Conservation (phyloP, 2,888 invertebrate species). For the Drosophila koepferae region DNA sequence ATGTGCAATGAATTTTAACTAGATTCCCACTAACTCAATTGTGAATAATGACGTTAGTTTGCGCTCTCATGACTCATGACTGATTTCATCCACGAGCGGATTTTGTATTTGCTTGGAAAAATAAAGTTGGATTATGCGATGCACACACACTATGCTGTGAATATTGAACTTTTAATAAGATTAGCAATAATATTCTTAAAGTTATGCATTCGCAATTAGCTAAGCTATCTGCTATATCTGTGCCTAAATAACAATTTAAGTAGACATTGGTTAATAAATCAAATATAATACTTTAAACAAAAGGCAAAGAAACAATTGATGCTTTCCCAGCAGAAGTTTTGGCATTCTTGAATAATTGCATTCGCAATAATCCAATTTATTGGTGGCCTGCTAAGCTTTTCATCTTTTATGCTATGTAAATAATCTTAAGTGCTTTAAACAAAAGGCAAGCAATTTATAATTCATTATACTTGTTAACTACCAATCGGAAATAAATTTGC, state of each 20-base stretch:
- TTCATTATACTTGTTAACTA: neutral
- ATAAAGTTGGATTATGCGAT: neutral
- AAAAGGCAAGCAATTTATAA: neutral
- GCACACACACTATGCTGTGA: neutral
- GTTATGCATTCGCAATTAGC: neutral
- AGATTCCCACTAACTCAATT: constrained; percentile 11
- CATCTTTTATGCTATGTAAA: neutral
- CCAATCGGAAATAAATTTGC: neutral
- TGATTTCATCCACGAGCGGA: constrained; percentile 2
- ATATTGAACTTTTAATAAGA: neutral
- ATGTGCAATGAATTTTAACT: neutral
- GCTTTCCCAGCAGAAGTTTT: neutral
- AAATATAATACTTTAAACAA: too few relatives aligned
- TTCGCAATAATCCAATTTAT: neutral
- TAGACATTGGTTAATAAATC: too few relatives aligned
- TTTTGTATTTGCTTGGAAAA: neutral
- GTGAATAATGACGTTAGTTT: constrained; percentile 27
- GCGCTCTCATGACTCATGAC: neutral
- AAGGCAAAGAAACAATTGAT: too few relatives aligned
- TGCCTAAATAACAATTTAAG: too few relatives aligned
- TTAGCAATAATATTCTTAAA: neutral
- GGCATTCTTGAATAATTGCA: neutral
- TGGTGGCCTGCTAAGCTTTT: neutral
- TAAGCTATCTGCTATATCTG: too few relatives aligned
- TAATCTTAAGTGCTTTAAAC: neutral